Base-by-base conservation (phyloP, 2,113 vertebrate species). In the Engystomops pustulosus region DNA sequence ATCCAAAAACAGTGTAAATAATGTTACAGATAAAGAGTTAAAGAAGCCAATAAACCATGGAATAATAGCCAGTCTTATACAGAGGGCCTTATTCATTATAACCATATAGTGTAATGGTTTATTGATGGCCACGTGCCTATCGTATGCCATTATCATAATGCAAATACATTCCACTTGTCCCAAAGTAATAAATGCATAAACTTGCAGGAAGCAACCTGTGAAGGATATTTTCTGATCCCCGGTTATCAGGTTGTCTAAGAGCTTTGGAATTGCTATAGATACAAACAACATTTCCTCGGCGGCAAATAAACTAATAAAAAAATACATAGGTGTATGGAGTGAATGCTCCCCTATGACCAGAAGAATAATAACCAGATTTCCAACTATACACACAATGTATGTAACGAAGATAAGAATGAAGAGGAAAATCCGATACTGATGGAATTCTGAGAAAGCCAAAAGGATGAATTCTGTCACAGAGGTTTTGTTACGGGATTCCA, bases 121-220 rank as follows among this genome's bases (percentile, higher is more conserved):
- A 51, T 87, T 89, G 70, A 91, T 89, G 23, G 89, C 89, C 4
- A 91, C 7, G 0, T 88, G 89, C 4, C 87, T 87, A 6, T 90
- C 89, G 2, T 88, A 85, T 30, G 87, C 89, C 91, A 90, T 91
- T 1, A 87, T 70, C 7, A 34, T 18, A 20, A 82, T 17, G 15
- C 25, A 23, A 55, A 34, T 14, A 44, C 80, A 18, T 45, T 84
- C 82, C 47, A 53, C 14, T 68, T 67, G 36, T 17, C 55, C 72
- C 30, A 67, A 69, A 10, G 60, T 20, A 79, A 23, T 8, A 5
- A 53, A 77, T 4, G 10, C 34, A 78, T 69, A 76, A 7, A 84
- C 15, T n/a, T 84, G 82, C 18, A 49, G 0, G 51, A 84, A 84
- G 11, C 82, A 84, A 6, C 82, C 74, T 18, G 15, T 23, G 3